Evolutionary conservation across 2,888 invertebrate species (phyloP), one percentile per base, ranked within the genome.

Genomic region (Melanchra persicariae): DNA sequence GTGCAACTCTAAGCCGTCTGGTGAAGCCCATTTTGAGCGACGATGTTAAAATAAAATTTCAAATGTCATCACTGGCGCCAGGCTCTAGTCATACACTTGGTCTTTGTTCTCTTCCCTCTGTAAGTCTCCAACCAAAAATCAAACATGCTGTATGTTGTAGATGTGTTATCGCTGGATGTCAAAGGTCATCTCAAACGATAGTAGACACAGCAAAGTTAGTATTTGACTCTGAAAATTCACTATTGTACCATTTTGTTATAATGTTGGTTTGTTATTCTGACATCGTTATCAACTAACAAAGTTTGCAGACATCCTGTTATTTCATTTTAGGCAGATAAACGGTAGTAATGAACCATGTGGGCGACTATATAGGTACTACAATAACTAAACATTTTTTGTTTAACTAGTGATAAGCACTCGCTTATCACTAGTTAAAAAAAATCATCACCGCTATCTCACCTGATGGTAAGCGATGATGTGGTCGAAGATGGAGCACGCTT

Each of bases 71-170:
- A 37, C 37, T 10, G 37, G 37, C 10, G n/a, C n/a, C n/a, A n/a
- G n/a, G n/a, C n/a, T n/a, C n/a, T n/a, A n/a, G n/a, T 37, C 37
- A 37, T 37, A 1, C 9, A 9, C 9, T 37, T 37, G 12, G 37
- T 37, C 37, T 12, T 37, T 37, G 9, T 37, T 12, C 37, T 10
- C 37, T 37, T 10, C 10, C 10, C 43, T 43, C 17, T 43, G 43
- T 0, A 19, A 19, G 6, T n/a, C 10, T 24, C 15, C 6, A 49
- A 49, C 34, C 34, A 17, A 61, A 62, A 40, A 8, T 37, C 2
- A 51, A 59, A 70, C 74, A 74, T 22, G 1, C 78, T 74, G 71
- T 74, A 75, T 54, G 0, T 34, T 30, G 22, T 37, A n/a, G 24
- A 22, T 26, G n/a, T 26, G 30, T 47, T 57, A 74, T 70, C 70